Evolutionary conservation across 2,888 invertebrate genomes (phyloP).

Genomic region (Tipula helvola): DNA sequence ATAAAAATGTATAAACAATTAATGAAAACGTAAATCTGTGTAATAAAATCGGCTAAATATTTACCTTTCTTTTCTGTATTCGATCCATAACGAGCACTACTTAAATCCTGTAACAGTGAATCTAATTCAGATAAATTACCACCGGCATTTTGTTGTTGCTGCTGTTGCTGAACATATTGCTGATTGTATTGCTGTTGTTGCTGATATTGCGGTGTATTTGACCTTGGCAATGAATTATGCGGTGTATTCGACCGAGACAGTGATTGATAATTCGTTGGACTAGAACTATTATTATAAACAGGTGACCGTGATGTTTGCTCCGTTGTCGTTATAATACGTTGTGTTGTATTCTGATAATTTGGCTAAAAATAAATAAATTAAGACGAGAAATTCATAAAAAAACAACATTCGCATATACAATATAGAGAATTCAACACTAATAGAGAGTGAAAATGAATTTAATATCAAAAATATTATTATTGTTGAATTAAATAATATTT

Average conservation of each 20-base stretch:
- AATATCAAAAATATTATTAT: neutral
- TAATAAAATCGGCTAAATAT: no score
- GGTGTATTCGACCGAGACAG: conserved; percentile 9
- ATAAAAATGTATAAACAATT: neutral
- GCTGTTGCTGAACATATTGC: neutral
- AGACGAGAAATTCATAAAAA: neutral
- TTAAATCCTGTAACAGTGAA: conserved; percentile 80
- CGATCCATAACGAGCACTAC: conserved; percentile 55
- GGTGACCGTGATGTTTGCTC: conserved; percentile 26
- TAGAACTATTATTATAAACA: conserved; percentile 17
- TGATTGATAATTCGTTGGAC: conserved; percentile 18
- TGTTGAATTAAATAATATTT: neutral
- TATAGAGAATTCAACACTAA: neutral
- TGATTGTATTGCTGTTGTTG: neutral
- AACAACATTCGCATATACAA: neutral
- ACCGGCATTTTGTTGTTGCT: conserved; percentile 34
- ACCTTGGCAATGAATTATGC: conserved; percentile 15
- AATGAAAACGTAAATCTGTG: neutral
- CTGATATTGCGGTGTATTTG: conserved; percentile 13
- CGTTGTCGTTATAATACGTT: conserved; percentile 15
- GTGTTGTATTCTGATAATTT: conserved; percentile 22
- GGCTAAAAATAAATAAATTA: conserved; percentile 20
- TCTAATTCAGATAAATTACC: conserved; percentile 85
- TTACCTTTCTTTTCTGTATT: conserved; percentile 37
- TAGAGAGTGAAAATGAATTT: neutral